phyloP scores from a whole-genome alignment of 1,140 invertebrate species.

The Sinella curviseta region DNA sequence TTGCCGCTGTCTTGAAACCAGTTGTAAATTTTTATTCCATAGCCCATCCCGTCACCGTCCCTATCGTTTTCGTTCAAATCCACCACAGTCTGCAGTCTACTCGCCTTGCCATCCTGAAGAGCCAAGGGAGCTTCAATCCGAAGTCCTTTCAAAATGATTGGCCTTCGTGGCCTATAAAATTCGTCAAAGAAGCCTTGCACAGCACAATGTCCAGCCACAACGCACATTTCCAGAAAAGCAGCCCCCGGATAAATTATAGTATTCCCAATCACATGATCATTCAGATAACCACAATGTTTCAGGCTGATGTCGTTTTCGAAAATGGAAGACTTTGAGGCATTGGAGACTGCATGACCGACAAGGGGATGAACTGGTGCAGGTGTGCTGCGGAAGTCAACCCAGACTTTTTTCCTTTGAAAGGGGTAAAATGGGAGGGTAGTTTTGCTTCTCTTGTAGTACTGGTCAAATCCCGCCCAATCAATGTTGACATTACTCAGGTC shows the following conservation, averaged over 20 bases:
- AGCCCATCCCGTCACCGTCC: neutral
- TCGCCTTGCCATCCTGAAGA: neutral
- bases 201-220: neutral
- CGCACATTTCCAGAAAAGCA: constrained; percentile 3
- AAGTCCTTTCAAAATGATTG: neutral
- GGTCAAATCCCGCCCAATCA: constrained; percentile 17
- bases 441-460: neutral
- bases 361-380: neutral
- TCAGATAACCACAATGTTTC: neutral
- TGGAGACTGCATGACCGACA: neutral
- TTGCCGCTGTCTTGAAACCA: neutral
- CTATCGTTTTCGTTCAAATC: neutral
- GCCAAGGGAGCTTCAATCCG: neutral
- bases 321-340: neutral
- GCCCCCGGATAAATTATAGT: neutral
- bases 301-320: neutral
- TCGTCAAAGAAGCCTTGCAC: neutral
- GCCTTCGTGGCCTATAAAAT: neutral
- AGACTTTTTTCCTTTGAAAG: neutral
- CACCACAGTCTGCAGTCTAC: neutral
- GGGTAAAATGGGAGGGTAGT: neutral
- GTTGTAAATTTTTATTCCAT: neutral
- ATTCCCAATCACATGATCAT: constrained; percentile 1
- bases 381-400: neutral
- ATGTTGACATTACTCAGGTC: constrained; percentile 23